Conservation (phyloP, 2,888 invertebrate species). For the Aspidapion aeneum region DNA sequence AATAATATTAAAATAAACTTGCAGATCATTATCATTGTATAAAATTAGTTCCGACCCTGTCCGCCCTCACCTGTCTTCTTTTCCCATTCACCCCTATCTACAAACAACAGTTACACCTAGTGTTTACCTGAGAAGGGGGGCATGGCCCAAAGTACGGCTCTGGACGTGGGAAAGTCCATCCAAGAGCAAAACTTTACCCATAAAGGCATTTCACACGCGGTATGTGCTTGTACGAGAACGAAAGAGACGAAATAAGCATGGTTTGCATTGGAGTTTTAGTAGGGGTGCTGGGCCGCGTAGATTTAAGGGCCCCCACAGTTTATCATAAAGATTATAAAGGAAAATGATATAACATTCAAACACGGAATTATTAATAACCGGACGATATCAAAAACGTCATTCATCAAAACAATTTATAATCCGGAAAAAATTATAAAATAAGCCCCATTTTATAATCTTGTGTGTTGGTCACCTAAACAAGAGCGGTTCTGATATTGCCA, state of each 20-base stretch:
- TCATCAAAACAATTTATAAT: too few species aligned
- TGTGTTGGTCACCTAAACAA: too few species aligned
- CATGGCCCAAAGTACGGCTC: background rate
- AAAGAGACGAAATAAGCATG: too few species aligned
- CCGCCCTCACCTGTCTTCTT: background rate
- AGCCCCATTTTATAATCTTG: too few species aligned
- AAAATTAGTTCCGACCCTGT: background rate
- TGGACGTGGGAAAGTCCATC: slow-evolving; percentile 4
- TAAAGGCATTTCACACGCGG: slow-evolving; percentile 3
- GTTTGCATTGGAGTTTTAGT: background rate
- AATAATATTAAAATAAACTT: too few species aligned
- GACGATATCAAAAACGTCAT: too few species aligned
- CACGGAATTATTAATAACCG: too few species aligned
- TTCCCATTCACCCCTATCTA: background rate
- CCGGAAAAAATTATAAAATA: too few species aligned
- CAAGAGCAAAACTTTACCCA: background rate
- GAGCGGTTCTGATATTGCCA: too few species aligned
- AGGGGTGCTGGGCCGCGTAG: background rate
- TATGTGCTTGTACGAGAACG: background rate
- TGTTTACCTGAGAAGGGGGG: background rate
- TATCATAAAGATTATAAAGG: too few species aligned
- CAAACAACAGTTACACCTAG: background rate
- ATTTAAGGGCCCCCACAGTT: too few species aligned
- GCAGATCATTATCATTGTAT: background rate
- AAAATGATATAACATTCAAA: too few species aligned